These are phyloP conservation scores for Muntiacus reevesi DNA, from an alignment of 2,113 vertebrate genomes.

Conservation along the genomic window DNA sequence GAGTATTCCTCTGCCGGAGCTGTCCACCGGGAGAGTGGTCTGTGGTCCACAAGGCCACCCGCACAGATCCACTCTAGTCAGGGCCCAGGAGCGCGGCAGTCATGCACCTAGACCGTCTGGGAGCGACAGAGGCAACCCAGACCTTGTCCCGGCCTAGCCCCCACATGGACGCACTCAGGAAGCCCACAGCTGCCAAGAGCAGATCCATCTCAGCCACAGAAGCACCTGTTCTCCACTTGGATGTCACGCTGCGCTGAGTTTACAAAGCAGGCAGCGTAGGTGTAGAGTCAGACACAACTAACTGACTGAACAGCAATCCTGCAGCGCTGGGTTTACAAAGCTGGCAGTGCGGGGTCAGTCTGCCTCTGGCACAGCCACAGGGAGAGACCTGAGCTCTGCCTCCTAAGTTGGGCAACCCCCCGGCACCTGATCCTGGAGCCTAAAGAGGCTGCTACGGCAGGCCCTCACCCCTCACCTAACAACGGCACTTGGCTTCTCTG, in stretches of 20 bases:
- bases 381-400: not conserved
- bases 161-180: not conserved
- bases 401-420: not conserved
- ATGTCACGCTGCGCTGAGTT: accelerated
- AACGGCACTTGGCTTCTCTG: not conserved
- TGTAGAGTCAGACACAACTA: not conserved
- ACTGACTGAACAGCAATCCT: not conserved
- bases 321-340: not conserved
- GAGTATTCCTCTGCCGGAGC: not conserved
- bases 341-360: not conserved
- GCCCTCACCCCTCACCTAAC: not conserved
- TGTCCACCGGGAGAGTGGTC: accelerated
- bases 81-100: not conserved
- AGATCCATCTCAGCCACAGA: not conserved
- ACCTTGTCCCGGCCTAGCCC: not conserved
- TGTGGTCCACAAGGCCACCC: not conserved
- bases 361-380: not conserved
- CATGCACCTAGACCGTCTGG: not conserved
- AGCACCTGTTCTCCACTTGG: not conserved
- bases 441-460: not conserved
- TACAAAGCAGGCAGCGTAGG: not conserved
- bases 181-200: not conserved
- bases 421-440: accelerated
- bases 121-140: not conserved
- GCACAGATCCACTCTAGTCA: too few species aligned